Conservation (phyloP, 2,888 invertebrate species). For the Anagyrus pseudococci region DNA sequence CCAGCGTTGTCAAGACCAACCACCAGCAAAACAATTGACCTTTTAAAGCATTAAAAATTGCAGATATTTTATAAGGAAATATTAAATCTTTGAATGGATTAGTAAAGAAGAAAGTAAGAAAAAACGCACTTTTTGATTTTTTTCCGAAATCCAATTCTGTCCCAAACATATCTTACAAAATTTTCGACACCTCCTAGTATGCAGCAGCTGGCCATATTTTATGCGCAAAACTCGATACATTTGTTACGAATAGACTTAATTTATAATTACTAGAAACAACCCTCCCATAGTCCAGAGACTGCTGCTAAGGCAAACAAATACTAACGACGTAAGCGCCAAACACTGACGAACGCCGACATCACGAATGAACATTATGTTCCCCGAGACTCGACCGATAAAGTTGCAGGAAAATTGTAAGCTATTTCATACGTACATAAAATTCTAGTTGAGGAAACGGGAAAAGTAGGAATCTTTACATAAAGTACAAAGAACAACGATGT, state of each 20-base stretch:
- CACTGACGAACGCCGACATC: slow-evolving; percentile 6
- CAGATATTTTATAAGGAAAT: slow-evolving; percentile 5
- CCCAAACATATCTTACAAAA: not conserved
- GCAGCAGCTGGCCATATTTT: slow-evolving; percentile 27
- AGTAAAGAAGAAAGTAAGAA: not conserved
- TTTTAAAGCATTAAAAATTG: slow-evolving; percentile 44
- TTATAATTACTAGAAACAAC: slow-evolving; percentile 14
- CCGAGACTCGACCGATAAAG: slow-evolving; percentile 30
- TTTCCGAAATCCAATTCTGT: slow-evolving; percentile 16
- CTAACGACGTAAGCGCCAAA: slow-evolving; percentile 27
- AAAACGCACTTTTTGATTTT: slow-evolving; percentile 21
- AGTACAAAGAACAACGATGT: too few relatives aligned
- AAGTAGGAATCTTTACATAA: too few relatives aligned
- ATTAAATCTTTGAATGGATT: not conserved
- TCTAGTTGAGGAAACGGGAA: too few relatives aligned
- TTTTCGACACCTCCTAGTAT: not conserved
- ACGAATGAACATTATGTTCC: too few relatives aligned
- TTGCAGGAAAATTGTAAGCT: too few relatives aligned
- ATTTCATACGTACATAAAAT: too few relatives aligned
- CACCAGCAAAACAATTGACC: slow-evolving; percentile 78
- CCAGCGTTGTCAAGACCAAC: slow-evolving; percentile 93
- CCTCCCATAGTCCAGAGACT: slow-evolving; percentile 25
- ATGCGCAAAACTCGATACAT: slow-evolving; percentile 12
- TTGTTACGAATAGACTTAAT: slow-evolving; percentile 14
- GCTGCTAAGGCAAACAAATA: slow-evolving; percentile 41